Conservation (phyloP, 2,113 vertebrate species). For the Gymnogyps californianus region DNA sequence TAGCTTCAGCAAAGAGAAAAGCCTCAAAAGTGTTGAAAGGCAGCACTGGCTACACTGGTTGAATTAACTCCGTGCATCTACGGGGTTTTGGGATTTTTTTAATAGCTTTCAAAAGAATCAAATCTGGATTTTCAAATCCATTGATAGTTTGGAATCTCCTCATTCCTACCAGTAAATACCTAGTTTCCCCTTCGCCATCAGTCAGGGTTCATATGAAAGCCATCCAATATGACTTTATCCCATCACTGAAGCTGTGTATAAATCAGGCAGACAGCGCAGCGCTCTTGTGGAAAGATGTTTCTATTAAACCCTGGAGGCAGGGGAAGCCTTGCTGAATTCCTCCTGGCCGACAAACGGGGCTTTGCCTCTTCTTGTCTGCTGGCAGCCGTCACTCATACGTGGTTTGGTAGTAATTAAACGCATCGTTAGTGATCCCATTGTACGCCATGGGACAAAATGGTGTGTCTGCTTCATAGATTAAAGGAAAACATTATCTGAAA, state of each 20-base stretch:
- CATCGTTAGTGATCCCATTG: background rate
- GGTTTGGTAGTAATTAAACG: slow-evolving; percentile 11
- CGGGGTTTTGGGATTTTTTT: too few relatives aligned
- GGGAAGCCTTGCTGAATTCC: background rate
- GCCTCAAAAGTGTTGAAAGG: background rate
- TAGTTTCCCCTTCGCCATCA: background rate
- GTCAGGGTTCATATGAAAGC: background rate
- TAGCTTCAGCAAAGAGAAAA: background rate
- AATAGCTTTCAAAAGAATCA: background rate
- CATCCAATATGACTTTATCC: fast-evolving
- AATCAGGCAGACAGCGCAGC: fast-evolving
- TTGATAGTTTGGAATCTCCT: background rate
- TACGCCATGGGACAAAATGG: background rate
- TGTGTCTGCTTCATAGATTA: slow-evolving; percentile 42
- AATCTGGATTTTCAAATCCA: background rate
- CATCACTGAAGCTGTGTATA: fast-evolving
- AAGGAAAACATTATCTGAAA: slow-evolving; percentile 10
- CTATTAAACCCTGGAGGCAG: background rate
- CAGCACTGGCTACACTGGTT: background rate
- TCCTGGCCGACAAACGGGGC: background rate
- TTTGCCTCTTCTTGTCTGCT: background rate
- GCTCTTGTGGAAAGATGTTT: background rate
- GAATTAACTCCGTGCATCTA: background rate
- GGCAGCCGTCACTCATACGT: background rate
- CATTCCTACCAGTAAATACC: background rate